Evolutionary conservation across 2,113 vertebrate species (phyloP).

Genomic region (Hucho hucho): DNA sequence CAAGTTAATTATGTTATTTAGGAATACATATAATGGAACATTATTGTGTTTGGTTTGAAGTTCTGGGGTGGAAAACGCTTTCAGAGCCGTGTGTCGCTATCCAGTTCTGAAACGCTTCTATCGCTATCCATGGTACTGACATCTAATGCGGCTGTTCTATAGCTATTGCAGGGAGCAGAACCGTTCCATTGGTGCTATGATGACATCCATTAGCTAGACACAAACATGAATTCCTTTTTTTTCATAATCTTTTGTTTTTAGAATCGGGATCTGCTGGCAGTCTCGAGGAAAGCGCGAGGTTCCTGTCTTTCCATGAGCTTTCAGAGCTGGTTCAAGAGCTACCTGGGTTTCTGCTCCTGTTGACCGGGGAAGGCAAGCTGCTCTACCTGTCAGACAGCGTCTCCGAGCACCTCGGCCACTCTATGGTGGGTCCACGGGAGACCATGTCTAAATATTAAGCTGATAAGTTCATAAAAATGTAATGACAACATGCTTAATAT

Average conservation of each 20-base stretch:
- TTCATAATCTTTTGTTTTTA: background rate
- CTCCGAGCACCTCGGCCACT: slow-evolving; percentile 88
- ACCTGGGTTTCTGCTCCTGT: slow-evolving; percentile 85
- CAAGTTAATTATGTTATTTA: background rate
- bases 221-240: background rate
- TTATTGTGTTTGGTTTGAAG: background rate
- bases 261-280: slow-evolving; percentile 58
- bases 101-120: background rate
- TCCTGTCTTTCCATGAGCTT: slow-evolving; percentile 77
- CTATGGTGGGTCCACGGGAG: slow-evolving; percentile 80
- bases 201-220: no score
- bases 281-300: slow-evolving; percentile 3
- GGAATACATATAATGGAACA: background rate
- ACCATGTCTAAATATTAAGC: background rate
- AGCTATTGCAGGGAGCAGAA: background rate
- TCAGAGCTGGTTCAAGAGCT: slow-evolving; percentile 83
- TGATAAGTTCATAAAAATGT: background rate
- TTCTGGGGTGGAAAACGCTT: background rate
- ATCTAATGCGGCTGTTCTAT: background rate
- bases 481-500: background rate
- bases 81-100: background rate
- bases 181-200: background rate
- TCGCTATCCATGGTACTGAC: slow-evolving; percentile 8
- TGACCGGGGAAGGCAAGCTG: slow-evolving; percentile 89
- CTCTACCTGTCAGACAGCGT: slow-evolving; percentile 89